Percentiles rank a stretch among this genome's conserved stretches.
These are phyloP conservation scores for Perodicticus potto DNA, from an alignment of 2,797 vertebrate species.

Conservation along the genomic window DNA sequence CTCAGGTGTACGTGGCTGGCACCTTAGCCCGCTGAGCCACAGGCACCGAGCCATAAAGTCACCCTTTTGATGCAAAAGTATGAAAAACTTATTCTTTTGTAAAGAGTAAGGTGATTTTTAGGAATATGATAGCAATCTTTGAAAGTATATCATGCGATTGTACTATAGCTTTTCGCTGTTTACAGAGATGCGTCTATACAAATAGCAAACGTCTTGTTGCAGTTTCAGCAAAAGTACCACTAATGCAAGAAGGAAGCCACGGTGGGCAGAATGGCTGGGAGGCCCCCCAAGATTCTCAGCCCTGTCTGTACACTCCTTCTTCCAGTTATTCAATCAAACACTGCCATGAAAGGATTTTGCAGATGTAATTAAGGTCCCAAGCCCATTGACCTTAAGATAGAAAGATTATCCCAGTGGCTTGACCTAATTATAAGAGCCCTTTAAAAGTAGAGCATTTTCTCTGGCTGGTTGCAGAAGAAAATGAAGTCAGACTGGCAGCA, in stretches of 20 bases:
- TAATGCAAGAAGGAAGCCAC: background rate
- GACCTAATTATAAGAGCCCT: background rate
- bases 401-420: background rate
- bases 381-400: background rate
- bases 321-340: background rate
- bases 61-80: background rate
- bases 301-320: background rate
- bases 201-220: background rate
- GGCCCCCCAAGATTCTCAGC: background rate
- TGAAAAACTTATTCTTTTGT: slow-evolving; percentile 5
- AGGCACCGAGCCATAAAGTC: background rate
- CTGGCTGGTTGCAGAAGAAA: background rate
- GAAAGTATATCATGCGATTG: slow-evolving; percentile 2
- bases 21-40: no score
- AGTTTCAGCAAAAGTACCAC: background rate
- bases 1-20: no score
- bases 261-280: background rate
- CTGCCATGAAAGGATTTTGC: background rate
- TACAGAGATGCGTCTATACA: background rate
- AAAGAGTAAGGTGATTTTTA: background rate
- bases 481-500: background rate
- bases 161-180: background rate
- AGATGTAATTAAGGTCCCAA: slow-evolving; percentile 23
- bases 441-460: slow-evolving; percentile 31
- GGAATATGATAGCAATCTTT: slow-evolving; percentile 21